Evolutionary conservation across 2,797 vertebrate species (phyloP).

Genomic region (Pygocentrus nattereri): DNA sequence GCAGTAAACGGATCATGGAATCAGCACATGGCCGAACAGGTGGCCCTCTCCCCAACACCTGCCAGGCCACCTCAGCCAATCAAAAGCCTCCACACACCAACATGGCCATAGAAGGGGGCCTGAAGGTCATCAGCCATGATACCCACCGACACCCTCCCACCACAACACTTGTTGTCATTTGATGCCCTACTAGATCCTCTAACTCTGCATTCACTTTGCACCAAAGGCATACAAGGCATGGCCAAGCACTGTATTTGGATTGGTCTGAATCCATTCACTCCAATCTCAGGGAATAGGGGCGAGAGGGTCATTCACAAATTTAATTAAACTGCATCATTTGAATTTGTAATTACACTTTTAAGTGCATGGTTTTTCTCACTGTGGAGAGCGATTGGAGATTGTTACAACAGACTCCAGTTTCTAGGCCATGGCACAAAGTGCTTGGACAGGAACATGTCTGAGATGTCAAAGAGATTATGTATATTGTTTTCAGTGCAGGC

Average conservation of each 20-base stretch:
- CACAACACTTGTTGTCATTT: constrained; percentile 35
- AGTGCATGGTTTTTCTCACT: constrained; percentile 23
- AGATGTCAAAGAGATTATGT: constrained; percentile 26
- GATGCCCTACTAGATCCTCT: constrained; percentile 20
- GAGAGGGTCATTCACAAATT: constrained; percentile 41
- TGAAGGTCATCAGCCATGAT: constrained; percentile 67
- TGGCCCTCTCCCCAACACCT: constrained; percentile 80
- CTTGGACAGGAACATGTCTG: constrained; percentile 7
- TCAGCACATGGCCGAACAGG: constrained; percentile 85
- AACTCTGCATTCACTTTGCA: constrained; percentile 15
- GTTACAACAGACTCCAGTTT: neutral
- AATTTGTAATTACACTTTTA: constrained; percentile 46
- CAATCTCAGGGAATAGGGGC: constrained; percentile 26
- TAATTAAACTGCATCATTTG: constrained; percentile 47
- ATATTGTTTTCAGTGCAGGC: constrained; percentile 46
- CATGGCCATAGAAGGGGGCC: constrained; percentile 76
- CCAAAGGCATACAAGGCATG: constrained; percentile 13
- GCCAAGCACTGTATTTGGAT: constrained; percentile 27
- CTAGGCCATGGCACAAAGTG: constrained; percentile 1
- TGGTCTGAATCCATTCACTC: constrained; percentile 37
- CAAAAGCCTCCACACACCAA: constrained; percentile 61
- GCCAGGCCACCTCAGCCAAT: constrained; percentile 74
- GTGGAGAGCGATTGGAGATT: neutral
- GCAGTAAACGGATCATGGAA: constrained; percentile 82
- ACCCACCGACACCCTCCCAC: constrained; percentile 27